Conservation (phyloP, 2,888 invertebrate genomes). For the Torymus aiolomorphi region DNA sequence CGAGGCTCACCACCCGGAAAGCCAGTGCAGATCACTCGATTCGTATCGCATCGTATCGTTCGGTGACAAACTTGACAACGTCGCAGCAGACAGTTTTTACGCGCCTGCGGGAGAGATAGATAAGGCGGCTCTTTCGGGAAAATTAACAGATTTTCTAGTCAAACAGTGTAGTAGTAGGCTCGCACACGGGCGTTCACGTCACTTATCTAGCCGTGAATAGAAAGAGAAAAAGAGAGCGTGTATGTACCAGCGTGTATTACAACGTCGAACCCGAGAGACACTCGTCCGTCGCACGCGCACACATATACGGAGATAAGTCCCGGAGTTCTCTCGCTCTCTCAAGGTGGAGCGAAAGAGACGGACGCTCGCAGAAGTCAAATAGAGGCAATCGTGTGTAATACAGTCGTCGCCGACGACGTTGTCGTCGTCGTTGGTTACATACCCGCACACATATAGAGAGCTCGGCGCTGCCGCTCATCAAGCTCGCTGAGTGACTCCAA, state of each 20-base stretch:
- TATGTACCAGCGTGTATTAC: no score
- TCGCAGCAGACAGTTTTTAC: no score
- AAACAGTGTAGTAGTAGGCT: neutral
- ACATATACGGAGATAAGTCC: no score
- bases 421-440: neutral
- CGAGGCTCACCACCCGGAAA: no score
- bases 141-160: slow-evolving; percentile 34
- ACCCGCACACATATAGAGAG: slow-evolving; percentile 1
- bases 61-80: no score
- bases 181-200: no score
- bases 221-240: neutral
- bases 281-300: no score
- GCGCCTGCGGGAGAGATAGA: neutral
- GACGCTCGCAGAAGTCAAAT: slow-evolving; percentile 19
- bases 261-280: no score
- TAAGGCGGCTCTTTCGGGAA: neutral
- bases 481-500: slow-evolving; percentile 69
- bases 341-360: slow-evolving; percentile 28
- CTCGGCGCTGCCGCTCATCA: slow-evolving; percentile 61
- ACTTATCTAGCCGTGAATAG: no score
- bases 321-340: neutral
- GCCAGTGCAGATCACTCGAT: no score
- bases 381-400: slow-evolving; percentile 29
- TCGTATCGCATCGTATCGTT: no score
- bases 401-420: neutral